Evolutionary conservation across 1,140 invertebrate genomes (phyloP).

Genomic region (Helicoverpa armigera): DNA sequence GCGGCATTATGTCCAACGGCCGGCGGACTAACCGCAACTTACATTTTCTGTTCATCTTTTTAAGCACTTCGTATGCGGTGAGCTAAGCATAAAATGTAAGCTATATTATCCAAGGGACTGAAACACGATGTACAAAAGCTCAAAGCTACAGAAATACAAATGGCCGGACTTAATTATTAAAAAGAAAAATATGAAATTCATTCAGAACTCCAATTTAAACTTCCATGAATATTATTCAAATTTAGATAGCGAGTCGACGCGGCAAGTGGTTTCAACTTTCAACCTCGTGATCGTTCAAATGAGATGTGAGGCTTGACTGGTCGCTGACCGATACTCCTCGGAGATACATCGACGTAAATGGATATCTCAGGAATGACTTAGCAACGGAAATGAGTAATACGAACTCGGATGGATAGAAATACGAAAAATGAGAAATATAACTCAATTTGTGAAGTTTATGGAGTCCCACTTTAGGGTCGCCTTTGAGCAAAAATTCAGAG

Average conservation of each 20-base stretch:
- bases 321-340: slow-evolving; percentile 39
- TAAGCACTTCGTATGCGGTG: not conserved
- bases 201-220: slow-evolving; percentile 38
- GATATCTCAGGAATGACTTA: slow-evolving; percentile 42
- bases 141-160: not conserved
- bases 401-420: slow-evolving; percentile 27
- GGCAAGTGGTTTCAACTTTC: slow-evolving; percentile 48
- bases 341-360: slow-evolving; percentile 40
- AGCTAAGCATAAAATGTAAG: no score
- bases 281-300: slow-evolving; percentile 41
- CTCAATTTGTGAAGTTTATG: slow-evolving; percentile 36
- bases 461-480: slow-evolving; percentile 28
- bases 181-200: slow-evolving; percentile 36
- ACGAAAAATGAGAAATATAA: slow-evolving; percentile 37
- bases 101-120: not conserved
- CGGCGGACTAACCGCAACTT: slow-evolving; percentile 4
- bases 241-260: slow-evolving; percentile 36
- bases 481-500: slow-evolving; percentile 21
- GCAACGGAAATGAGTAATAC: slow-evolving; percentile 31
- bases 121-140: not conserved
- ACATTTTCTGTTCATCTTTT: slow-evolving; percentile 28
- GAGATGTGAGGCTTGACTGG: slow-evolving; percentile 42
- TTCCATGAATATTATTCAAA: slow-evolving; percentile 52
- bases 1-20: not conserved
- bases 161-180: slow-evolving; percentile 5